These are phyloP conservation scores for Drosophila chauvacae DNA, from an alignment of 1,140 invertebrate genomes.

Conservation along the genomic window DNA sequence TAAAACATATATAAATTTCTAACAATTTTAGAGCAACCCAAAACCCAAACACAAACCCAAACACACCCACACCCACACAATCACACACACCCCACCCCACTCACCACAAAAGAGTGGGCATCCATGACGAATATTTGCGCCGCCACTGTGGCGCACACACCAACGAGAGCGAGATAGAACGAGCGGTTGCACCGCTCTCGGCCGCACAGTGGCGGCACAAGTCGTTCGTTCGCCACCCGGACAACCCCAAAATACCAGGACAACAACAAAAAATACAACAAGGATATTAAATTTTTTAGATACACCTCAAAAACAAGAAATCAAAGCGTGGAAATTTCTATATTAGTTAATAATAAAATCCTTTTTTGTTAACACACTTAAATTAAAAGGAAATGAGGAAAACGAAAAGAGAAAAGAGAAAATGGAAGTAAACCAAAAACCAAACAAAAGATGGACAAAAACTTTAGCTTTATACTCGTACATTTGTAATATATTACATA, in stretches of 20 bases:
- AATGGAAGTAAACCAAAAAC: conserved; percentile 19
- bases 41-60: conserved; percentile 59
- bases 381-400: conserved; percentile 22
- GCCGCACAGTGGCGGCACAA: conserved; percentile 54
- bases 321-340: conserved; percentile 79
- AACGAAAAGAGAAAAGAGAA: not conserved
- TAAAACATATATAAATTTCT: conserved; percentile 52
- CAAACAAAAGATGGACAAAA: conserved; percentile 71
- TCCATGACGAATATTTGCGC: conserved; percentile 28
- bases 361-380: conserved; percentile 80
- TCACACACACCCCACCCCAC: conserved; percentile 12
- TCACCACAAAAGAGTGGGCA: conserved; percentile 18
- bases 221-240: conserved; percentile 14
- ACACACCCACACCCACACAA: conserved; percentile 26
- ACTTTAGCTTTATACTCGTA: conserved; percentile 84
- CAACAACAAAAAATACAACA: conserved; percentile 38
- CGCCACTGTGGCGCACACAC: conserved; percentile 17
- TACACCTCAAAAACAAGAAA: conserved; percentile 65
- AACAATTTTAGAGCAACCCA: conserved; percentile 72
- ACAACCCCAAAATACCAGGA: conserved; percentile 11
- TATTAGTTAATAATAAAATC: conserved; percentile 79
- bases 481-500: conserved; percentile 84
- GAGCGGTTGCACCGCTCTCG: not conserved
- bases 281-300: conserved; percentile 66
- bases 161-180: conserved; percentile 22